Base-by-base conservation (phyloP, 2,113 vertebrate species). In the Nicator chloris region DNA sequence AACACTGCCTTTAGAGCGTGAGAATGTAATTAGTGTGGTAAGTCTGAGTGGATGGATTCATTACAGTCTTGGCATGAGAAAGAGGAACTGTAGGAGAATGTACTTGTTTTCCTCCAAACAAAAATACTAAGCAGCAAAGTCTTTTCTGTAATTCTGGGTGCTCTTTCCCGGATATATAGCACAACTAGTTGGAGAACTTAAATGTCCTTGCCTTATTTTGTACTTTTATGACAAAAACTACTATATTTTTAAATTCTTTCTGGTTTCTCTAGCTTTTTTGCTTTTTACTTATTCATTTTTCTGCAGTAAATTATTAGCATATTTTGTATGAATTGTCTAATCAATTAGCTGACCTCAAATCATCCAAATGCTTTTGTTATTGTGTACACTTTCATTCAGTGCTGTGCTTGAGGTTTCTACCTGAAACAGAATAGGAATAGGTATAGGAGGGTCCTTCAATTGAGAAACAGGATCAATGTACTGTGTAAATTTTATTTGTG, bases 11-110 rank as follows among this genome's bases (percentile, higher is more conserved):
- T 91, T 66, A 65, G 95, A 87, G 87, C 56, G 12, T 95, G 91
- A 94, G 95, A 96, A 95, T 40, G 23, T 80, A 83, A 75, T 94
- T 90, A 66, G 40, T 79, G 71, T 92, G 81, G 61, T 60, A 75
- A 86, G 57, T 54, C 68, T 59, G 83, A 95, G 91, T 66, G 54
- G 78, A 69, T 45, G 75, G 84, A 33, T 91, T 95, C 7, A 2
- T 69, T 82, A 77, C 61, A 85, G 42, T 68, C 51, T 80, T 97
- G 94, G 92, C 85, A n/a, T 59, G 51, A 51, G 42, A 45, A 85
- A 70, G 39, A 66, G 24, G 50, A 80, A 61, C 70, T 85, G 28
- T 53, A 56, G 45, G 84, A 65, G 16, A 88, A 87, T 2, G 5
- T 68, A 53, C 28, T 73, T 60, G 16, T n/a, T 75, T 90, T 73